Evolutionary conservation across 2,888 invertebrate genomes (phyloP).

Genomic region (Diaperis boleti): DNA sequence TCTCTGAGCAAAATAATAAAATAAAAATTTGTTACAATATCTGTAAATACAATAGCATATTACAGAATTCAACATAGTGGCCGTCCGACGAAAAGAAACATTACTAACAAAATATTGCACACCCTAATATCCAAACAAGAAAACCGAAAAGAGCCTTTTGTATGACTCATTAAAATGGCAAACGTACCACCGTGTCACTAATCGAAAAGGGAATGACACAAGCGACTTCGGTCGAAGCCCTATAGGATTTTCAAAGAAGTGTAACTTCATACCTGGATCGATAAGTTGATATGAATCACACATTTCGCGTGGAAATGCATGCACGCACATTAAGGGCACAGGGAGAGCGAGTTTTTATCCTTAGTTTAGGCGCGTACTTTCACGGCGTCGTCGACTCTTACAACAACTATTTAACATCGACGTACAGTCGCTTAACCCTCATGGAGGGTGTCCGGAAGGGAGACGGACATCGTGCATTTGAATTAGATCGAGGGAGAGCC

Average conservation of each 20-base stretch:
- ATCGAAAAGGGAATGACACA: too few species aligned
- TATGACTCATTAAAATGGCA: too few species aligned
- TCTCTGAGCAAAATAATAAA: too few species aligned
- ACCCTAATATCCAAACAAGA: too few species aligned
- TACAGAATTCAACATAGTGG: too few species aligned
- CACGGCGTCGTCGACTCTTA: slow-evolving; percentile 20
- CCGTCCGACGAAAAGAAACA: too few species aligned
- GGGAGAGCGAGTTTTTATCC: slow-evolving; percentile 12
- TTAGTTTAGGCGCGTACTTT: slow-evolving; percentile 18
- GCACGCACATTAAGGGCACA: slow-evolving; percentile 39
- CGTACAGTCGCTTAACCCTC: slow-evolving; percentile 34
- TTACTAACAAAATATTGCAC: too few species aligned
- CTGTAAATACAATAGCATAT: too few species aligned
- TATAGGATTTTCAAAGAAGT: slow-evolving; percentile 6
- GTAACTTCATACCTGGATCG: slow-evolving; percentile 46
- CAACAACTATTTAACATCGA: slow-evolving; percentile 32
- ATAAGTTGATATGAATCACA: slow-evolving; percentile 51
- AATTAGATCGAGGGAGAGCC: slow-evolving; percentile 38
- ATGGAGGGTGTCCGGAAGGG: slow-evolving; percentile 35
- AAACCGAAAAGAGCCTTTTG: too few species aligned
- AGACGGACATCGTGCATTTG: slow-evolving; percentile 37
- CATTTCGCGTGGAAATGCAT: slow-evolving; percentile 49
- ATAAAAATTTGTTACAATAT: too few species aligned
- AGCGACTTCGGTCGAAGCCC: slow-evolving; percentile 1
- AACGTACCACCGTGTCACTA: too few species aligned